Conservation (phyloP, 2,797 vertebrate genomes). For the Lycodopsis pacificus region DNA sequence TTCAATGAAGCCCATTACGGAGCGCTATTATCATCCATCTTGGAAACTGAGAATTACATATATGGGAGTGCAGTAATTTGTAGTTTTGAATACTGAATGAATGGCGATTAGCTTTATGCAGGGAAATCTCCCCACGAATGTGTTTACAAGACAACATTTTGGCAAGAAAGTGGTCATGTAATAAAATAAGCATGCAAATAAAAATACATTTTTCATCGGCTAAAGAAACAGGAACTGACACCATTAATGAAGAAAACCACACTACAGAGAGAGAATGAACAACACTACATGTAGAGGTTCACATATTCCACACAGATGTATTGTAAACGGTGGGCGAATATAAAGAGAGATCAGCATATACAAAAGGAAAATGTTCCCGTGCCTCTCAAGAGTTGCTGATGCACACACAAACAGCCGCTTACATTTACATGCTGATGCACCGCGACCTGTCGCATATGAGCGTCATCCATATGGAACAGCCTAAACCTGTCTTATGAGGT, state of each 20-base stretch:
- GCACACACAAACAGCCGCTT: slow-evolving; percentile 58
- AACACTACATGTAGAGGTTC: not conserved
- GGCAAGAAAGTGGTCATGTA: not conserved
- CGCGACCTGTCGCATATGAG: slow-evolving; percentile 49
- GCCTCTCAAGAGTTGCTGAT: slow-evolving; percentile 56
- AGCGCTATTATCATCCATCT: slow-evolving; percentile 31
- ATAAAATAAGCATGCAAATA: slow-evolving; percentile 33
- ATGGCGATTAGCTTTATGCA: slow-evolving; percentile 13
- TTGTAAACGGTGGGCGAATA: not conserved
- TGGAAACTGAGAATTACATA: slow-evolving; percentile 16
- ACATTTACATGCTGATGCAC: slow-evolving; percentile 70
- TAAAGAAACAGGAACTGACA: not conserved
- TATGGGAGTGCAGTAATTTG: slow-evolving; percentile 19
- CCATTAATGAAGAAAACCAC: not conserved
- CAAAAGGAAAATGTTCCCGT: not conserved
- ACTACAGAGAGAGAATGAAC: not conserved
- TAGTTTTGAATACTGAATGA: slow-evolving; percentile 5
- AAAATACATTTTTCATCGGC: not conserved
- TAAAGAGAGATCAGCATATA: not conserved
- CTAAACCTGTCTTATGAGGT: slow-evolving; percentile 51
- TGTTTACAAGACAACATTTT: not conserved
- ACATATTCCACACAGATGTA: not conserved
- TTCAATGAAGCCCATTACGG: slow-evolving; percentile 33
- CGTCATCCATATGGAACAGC: slow-evolving; percentile 76
- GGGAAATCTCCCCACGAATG: not conserved